Evolutionary conservation across 2,888 invertebrate genomes (phyloP).

Genomic region (Capitulum mitella): DNA sequence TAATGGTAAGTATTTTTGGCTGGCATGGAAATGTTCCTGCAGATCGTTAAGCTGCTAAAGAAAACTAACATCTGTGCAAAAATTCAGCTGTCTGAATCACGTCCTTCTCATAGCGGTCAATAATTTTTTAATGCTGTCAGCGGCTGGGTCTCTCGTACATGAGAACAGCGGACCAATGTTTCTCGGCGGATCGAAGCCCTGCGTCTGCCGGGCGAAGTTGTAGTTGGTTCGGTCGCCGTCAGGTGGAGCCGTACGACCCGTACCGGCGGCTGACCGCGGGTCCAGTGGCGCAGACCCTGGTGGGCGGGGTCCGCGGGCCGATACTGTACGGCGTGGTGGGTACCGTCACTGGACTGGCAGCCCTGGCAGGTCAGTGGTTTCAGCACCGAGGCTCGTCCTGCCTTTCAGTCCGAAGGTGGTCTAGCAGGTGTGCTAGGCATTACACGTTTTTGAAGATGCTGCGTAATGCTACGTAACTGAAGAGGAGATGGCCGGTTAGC

Average conservation of each 20-base stretch:
- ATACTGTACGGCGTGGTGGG: not conserved
- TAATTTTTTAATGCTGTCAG: no score
- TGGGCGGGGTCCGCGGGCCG: not conserved
- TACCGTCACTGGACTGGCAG: not conserved
- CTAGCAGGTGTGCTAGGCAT: not conserved
- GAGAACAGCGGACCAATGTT: no score
- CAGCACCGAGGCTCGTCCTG: not conserved
- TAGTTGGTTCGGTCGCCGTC: no score
- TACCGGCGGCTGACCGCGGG: not conserved
- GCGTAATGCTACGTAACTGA: not conserved
- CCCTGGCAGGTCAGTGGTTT: not conserved
- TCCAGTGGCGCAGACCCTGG: not conserved
- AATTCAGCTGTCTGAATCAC: no score
- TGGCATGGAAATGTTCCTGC: no score
- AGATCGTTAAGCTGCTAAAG: no score
- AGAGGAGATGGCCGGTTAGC: not conserved
- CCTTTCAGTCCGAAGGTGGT: not conserved
- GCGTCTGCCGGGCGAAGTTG: not conserved
- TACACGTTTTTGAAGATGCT: not conserved
- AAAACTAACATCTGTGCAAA: no score
- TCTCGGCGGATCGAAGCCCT: no score
- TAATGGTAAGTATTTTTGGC: no score
- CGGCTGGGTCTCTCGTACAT: no score
- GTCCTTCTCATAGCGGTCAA: no score
- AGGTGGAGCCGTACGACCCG: constrained; percentile 1